Percentiles rank a stretch among this genome's conserved stretches.
Evolutionary conservation across 2,797 vertebrate species (phyloP).

Genomic region (Acropternis orthonyx): DNA sequence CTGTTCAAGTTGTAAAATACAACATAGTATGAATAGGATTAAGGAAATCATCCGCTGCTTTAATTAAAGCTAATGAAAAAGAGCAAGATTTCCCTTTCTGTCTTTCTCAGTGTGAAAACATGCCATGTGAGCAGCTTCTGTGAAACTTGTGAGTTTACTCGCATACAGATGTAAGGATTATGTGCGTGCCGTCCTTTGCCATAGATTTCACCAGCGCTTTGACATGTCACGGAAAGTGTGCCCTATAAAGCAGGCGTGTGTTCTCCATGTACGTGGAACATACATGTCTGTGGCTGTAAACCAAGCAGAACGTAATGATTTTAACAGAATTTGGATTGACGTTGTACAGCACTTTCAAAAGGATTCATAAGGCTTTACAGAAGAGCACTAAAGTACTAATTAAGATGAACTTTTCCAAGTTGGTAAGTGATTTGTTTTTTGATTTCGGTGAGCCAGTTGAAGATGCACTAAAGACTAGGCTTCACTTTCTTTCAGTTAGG

Average conservation of each 20-base stretch:
- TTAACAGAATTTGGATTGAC: not conserved
- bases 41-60: not conserved
- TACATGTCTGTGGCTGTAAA: not conserved
- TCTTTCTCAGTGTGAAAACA: not conserved
- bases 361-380: not conserved
- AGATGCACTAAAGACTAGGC: not conserved
- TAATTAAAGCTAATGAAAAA: not conserved
- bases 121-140: not conserved
- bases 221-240: not conserved
- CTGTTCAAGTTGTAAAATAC: not conserved
- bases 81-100: not conserved
- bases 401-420: not conserved
- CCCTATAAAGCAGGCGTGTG: not conserved
- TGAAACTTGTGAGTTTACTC: not conserved
- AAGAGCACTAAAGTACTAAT: not conserved
- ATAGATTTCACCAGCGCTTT: not conserved
- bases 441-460: not conserved
- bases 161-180: slow-evolving; percentile 10
- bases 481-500: not conserved
- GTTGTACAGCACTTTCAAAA: not conserved
- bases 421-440: not conserved
- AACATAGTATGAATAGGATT: not conserved
- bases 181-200: not conserved
- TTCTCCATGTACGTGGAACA: not conserved
- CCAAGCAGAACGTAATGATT: not conserved